A percentile compares a stretch with the other conserved stretches of the same genome.
These are phyloP conservation scores for Crioceris asparagi DNA, from an alignment of 2,888 invertebrate species.

Conservation along the genomic window DNA sequence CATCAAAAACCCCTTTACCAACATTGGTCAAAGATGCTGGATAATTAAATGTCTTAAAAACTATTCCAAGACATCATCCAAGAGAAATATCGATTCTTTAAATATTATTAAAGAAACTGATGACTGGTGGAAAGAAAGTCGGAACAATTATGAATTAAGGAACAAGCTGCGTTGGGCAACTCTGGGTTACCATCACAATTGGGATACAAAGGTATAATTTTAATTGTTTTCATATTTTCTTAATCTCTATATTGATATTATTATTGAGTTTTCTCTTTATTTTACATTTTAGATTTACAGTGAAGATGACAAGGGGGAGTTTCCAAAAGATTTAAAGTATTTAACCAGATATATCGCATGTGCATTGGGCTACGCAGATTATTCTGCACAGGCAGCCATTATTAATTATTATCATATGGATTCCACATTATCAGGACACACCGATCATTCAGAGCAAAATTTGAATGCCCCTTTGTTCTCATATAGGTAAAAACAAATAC, in stretches of 20 bases:
- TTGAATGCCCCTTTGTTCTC: slow-evolving; percentile 83
- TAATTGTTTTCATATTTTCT: too few relatives aligned
- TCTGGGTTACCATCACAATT: slow-evolving; percentile 95
- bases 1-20: slow-evolving; percentile 74
- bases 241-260: too few relatives aligned
- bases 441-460: slow-evolving; percentile 87
- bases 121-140: slow-evolving; percentile 57
- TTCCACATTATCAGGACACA: slow-evolving; percentile 86
- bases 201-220: slow-evolving; percentile 78
- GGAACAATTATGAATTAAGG: slow-evolving; percentile 27
- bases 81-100: slow-evolving; percentile 54
- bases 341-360: slow-evolving; percentile 55
- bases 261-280: too few relatives aligned
- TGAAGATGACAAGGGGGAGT: slow-evolving; percentile 52
- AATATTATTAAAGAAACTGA: slow-evolving; percentile 33
- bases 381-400: slow-evolving; percentile 84
- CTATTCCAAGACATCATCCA: slow-evolving; percentile 64
- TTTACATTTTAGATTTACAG: slow-evolving; percentile 48
- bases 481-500: too few relatives aligned
- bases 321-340: slow-evolving; percentile 62
- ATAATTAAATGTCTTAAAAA: slow-evolving; percentile 63
- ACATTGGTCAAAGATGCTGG: slow-evolving; percentile 73
- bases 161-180: slow-evolving; percentile 86
- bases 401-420: slow-evolving; percentile 93
- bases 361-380: slow-evolving; percentile 47